Evolutionary conservation across 2,888 invertebrate genomes (phyloP), one percentile per base, ranked within the genome.

Genomic region (Corythucha ciliata): DNA sequence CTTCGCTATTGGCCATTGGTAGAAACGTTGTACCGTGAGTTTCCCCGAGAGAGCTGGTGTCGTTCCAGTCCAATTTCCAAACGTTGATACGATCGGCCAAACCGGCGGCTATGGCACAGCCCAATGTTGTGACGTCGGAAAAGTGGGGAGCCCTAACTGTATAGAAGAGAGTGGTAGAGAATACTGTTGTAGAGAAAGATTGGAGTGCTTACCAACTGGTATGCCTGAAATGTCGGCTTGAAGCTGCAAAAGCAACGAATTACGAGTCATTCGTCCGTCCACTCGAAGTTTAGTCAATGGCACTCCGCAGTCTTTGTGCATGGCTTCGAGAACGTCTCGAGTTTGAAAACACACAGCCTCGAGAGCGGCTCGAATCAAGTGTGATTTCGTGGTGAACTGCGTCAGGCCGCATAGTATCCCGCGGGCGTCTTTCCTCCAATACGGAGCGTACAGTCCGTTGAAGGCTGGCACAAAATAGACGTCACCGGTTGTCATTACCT

Each of bases 401-500:
- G 93, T 92, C 55, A 97, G 70, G 0, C 96, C 96, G 65, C 93
- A 93, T 57, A 96, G 87, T 12, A 90, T 81, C 51, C 89, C 93
- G 67, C 93, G 76, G 0, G 98, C 98, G 68, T 94, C 92, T 64
- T 90, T 85, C 64, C 93, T 79, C 97, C 97, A 99, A 66, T 97
- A 92, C 0, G 98, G 98, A 48, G 97, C 96, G 69, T 91, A 97
- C 0, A 98, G 71, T 0, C 97, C 98, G 39, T 86, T 89, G 68
- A 98, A 96, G 0, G 96, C 96, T 0, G 97, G 97, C 22, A 98
- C 97, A 68, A 98, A 97, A 69, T 94, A 96, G 12, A 96, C 93
- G 63, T 94, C 97, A 0, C 89, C 89, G 0, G 92, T 90, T 37
- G 84, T 83, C 62, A 83, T 80, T 27, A 96, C 96, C 57, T 76